Evolutionary conservation across 1,140 invertebrate genomes (phyloP), one percentile per base, ranked within the genome.

Genomic region (Anagrus nilaparvatae): DNA sequence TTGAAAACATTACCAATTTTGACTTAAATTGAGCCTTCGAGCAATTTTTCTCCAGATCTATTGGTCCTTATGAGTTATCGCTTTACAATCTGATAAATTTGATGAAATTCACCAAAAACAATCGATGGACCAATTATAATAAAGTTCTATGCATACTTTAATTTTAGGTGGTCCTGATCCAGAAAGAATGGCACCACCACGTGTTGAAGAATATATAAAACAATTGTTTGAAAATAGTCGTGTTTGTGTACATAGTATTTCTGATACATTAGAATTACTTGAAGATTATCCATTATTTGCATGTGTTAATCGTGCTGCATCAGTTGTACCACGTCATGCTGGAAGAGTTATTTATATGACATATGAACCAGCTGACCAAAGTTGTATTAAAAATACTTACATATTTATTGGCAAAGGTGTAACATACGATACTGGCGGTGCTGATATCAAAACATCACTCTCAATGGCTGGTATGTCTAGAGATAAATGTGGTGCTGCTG

Each of bases 321-420:
- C 75, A 54, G 74, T 70, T 21, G 75, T 89, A 16, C 73, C 78
- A 10, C 73, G 88, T 35, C 90, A 95, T 60, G 63, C 53, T 38
- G 88, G 85, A 1, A 72, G 89, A 46, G 77, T 97, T 16, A 82
- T 96, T 12, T 86, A 81, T 58, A 64, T 97, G 29, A 84, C 83
- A 45, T 97, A 97, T 65, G 76, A 76, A 48, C 79, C 81, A 1
- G 49, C 54, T 55, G 66, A 77, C 58, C 58, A 71, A 57, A 62
- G 74, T 45, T 48, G 72, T 50, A 61, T 81, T 30, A 71, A 76
- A 17, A 81, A 87, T 53, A 96, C 91, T 0, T 50, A 96, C 1
- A 75, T 91, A 57, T 59, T 97, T 3, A 89, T 97, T 19, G 93
- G 93, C 24, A 97, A 97, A 74, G 94, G 94, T 35, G 90, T 97